Evolutionary conservation across 2,888 invertebrate species (phyloP), one percentile per base, ranked within the genome.

Genomic region (Spisula solida): DNA sequence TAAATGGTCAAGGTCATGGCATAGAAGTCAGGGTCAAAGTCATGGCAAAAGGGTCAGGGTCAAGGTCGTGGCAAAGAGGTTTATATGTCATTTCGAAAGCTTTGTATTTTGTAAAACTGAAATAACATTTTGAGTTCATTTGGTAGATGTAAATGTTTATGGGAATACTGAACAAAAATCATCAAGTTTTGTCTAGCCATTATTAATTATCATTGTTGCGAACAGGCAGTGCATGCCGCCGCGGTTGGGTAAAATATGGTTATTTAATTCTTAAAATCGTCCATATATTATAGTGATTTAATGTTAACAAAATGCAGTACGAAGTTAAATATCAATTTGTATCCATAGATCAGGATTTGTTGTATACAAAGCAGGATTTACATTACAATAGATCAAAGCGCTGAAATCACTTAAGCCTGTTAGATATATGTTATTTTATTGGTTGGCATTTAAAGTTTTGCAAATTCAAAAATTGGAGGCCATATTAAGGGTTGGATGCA

Each of bases 401-500:
- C 20, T 25, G n/a, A 66, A 25, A 66, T 66, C 60, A 66, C 60
- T 66, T 66, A n/a, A 66, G 25, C 60, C 60, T 66, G 25, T 66
- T 66, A 66, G n/a, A 66, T 41, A 41, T 41, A 41, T 25, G 60
- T 66, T n/a, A 25, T 60, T 66, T 66, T 66, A 66, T 66, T 25
- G 60, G 60, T 25, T 10, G 25, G 60, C 25, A 66, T 25, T 25
- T n/a, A 60, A 66, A 25, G 56, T 41, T 51, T 66, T 25, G 60
- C 25, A 25, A 66, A 25, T 66, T 66, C 25, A 25, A 66, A 25
- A 25, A 10, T 66, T 6, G n/a, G 25, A 5, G 25, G 5, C 60
- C 8, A 1, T 6, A 66, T 66, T 8, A 41, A 41, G 41, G 41
- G 41, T 8, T 8, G 2, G 41, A 41, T 41, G 41, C 41, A 41